A percentile compares a stretch with the other conserved stretches of the same genome.
These are phyloP conservation scores for Gadus chalcogrammus DNA, from an alignment of 2,113 vertebrate species.

Conservation along the genomic window DNA sequence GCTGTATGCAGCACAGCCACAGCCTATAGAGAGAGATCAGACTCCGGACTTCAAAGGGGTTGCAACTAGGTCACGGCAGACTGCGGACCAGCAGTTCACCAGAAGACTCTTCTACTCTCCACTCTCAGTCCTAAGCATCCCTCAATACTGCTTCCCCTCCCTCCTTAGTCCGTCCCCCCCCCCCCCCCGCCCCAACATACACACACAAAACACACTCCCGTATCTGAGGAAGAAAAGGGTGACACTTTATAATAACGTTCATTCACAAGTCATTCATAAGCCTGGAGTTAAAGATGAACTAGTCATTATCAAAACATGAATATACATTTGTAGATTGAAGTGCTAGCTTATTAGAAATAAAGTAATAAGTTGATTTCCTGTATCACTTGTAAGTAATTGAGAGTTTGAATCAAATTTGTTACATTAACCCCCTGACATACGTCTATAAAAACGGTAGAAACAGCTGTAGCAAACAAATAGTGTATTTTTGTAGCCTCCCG, in stretches of 20 bases:
- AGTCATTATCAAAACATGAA: too few relatives aligned
- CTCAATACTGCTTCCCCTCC: constrained; percentile 30
- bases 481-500: too few relatives aligned
- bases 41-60: constrained; percentile 78
- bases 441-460: neutral
- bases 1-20: constrained; percentile 62
- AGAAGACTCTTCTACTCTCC: constrained; percentile 42
- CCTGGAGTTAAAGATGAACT: too few relatives aligned
- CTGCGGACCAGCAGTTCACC: constrained; percentile 67
- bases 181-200: too few relatives aligned
- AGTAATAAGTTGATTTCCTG: too few relatives aligned
- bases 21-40: constrained; percentile 68
- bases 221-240: too few relatives aligned
- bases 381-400: too few relatives aligned
- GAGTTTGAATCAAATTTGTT: neutral
- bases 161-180: constrained; percentile 13
- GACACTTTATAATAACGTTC: too few relatives aligned
- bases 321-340: too few relatives aligned
- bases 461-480: neutral
- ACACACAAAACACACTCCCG: too few relatives aligned
- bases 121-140: constrained; percentile 67
- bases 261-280: too few relatives aligned
- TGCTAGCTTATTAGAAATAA: too few relatives aligned
- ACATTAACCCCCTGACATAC: neutral
- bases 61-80: constrained; percentile 77